Evolutionary conservation across 2,113 vertebrate species (phyloP), one percentile per base, ranked within the genome.

Genomic region (Noctilio leporinus): DNA sequence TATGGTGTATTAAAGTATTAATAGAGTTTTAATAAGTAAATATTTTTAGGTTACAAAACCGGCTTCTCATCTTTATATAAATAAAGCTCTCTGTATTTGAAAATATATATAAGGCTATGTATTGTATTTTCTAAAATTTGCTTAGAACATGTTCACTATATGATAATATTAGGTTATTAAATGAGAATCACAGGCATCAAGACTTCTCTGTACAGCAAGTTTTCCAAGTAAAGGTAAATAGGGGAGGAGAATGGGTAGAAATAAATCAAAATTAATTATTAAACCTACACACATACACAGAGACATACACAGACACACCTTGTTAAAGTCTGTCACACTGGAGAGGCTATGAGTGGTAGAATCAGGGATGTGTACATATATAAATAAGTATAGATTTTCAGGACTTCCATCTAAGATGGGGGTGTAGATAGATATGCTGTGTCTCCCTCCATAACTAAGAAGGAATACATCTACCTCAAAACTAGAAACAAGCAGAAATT

Each of bases 1-100:
- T 98, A 98, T 97, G 95, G 96, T 98, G 97, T 97, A 96, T 97
- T 97, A 97, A 96, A 72, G 96, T 96, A 97, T 97, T 98, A 95
- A 92, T 98, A 96, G 97, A 97, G 96, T 73, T 97, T 97, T 97
- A 98, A 96, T 95, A 96, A 97, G 80, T 98, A 97, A 98, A 98
- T 97, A 96, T 98, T 98, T 97, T 97, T 97, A 95, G 96, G 97
- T 98, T 97, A 95, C 93, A 97, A 80, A 97, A 91, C 35, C 96
- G 93, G 92, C 40, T 97, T 65, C 77, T 26, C 24, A 33, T 96
- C 11, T 94, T 97, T 98, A 77, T 97, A 96, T 88, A 75, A 90
- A 72, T 83, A 73, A 49, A n/a, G 86, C 35, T 85, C 35, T 85
- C 51, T 28, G 11, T 62, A 75, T 83, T 51, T 85, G 28, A 92